Evolutionary conservation across 2,113 vertebrate genomes (phyloP), one percentile per base, ranked within the genome.

Genomic region (Oostethus manadensis): DNA sequence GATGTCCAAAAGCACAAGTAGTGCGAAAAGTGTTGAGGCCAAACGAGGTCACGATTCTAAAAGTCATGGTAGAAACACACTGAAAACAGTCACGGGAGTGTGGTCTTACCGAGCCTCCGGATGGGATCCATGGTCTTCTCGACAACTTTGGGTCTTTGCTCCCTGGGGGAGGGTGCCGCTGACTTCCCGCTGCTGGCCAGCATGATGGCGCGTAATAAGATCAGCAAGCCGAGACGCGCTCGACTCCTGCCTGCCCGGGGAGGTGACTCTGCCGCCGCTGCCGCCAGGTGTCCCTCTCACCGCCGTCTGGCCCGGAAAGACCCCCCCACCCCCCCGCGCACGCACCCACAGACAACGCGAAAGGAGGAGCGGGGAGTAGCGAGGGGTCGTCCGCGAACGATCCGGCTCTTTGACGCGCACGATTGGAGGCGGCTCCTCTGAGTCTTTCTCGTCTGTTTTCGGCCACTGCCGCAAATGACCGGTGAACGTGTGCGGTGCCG

Each of bases 51-150:
- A 35, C 50, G 29, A 22, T 18, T 54, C 1, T 7, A 42, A 54
- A 42, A 40, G 4, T 55, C 3, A 40, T 21, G 35, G 13, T 8
- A 42, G 13, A 14, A 42, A 42, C 6, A 13, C 38, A 35, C 35
- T 20, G 6, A 21, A 14, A 8, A 23, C 29, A 33, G 29, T 3
- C 29, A 4, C 29, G 35, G n/a, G n/a, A 14, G 3, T 21, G 53
- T 48, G 21, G 55, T 4, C 89, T 85, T 74, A 90, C 89, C 89
- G 51, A 86, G 78, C 26, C 66, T 89, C 43, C 59, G 82, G 45
- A 86, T 68, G 38, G 83, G 81, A 7, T 89, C 85, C 18, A 48
- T 18, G 14, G 70, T 61, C 68, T 71, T 85, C 55, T 76, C 75
- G 0, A 62, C 76, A 53, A 14, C 53, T 45, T 58, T 73, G 40